A percentile compares a stretch with the other conserved stretches of the same genome.
Conservation (phyloP, 2,888 invertebrate genomes). For the Baccha elongata region DNA sequence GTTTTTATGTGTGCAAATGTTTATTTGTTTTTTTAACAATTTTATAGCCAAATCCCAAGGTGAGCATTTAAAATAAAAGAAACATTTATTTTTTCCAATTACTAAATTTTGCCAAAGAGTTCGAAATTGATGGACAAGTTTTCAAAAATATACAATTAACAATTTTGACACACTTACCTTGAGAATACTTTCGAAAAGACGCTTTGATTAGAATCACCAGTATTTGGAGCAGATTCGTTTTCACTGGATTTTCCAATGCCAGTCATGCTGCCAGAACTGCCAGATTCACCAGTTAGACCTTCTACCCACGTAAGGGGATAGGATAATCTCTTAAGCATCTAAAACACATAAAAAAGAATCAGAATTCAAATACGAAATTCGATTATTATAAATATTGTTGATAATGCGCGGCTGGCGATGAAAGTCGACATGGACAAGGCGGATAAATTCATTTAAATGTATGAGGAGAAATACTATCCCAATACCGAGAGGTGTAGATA, state of each 20-base stretch:
- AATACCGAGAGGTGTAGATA: too few relatives aligned
- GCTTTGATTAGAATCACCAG: constrained; percentile 86
- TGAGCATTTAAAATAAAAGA: constrained; percentile 73
- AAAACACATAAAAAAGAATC: constrained; percentile 75
- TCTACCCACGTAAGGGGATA: constrained; percentile 97
- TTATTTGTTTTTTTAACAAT: constrained; percentile 23
- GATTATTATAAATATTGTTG: too few relatives aligned
- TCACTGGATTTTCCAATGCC: constrained; percentile 79
- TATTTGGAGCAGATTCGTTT: constrained; percentile 82
- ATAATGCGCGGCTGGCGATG: too few relatives aligned
- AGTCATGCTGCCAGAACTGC: constrained; percentile 78
- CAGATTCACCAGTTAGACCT: constrained; percentile 89
- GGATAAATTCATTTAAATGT: too few relatives aligned
- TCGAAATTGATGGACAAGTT: constrained; percentile 39
- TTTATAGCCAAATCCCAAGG: constrained; percentile 78
- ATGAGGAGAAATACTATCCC: too few relatives aligned
- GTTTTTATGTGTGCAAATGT: constrained; percentile 39
- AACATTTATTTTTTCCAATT: constrained; percentile 68
- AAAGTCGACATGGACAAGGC: too few relatives aligned
- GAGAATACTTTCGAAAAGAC: constrained; percentile 96
- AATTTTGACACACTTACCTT: constrained; percentile 85
- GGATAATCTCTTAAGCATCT: constrained; percentile 96
- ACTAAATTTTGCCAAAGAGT: constrained; percentile 46
- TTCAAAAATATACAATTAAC: background rate
- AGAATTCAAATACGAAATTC: background rate